A percentile compares a stretch with the other conserved stretches of the same genome.
Conservation (phyloP, 2,888 invertebrate genomes). For the Apamea epomidion region DNA sequence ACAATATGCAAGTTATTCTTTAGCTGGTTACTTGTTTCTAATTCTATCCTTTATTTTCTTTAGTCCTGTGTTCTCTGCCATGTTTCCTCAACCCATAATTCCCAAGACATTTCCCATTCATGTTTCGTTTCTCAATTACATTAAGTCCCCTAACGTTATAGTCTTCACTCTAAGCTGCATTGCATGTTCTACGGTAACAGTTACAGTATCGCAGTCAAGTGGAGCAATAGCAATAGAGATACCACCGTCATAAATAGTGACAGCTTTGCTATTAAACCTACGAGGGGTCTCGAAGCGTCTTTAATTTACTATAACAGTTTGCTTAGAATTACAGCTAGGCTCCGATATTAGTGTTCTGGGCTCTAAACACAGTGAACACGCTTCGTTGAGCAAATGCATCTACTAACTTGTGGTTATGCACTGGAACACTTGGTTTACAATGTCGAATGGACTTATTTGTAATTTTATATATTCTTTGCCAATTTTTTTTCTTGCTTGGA, state of each 20-base stretch:
- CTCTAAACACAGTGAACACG: slow-evolving; percentile 21
- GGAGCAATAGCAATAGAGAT: slow-evolving; percentile 36
- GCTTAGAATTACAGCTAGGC: slow-evolving; percentile 29
- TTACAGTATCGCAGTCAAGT: slow-evolving; percentile 21
- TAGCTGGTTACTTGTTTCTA: not conserved
- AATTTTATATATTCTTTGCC: not conserved
- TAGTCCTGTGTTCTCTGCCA: not conserved
- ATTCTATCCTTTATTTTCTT: not conserved
- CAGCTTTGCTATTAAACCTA: slow-evolving; percentile 48
- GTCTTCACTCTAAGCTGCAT: slow-evolving; percentile 18
- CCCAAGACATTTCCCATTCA: slow-evolving; percentile 33
- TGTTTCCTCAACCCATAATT: slow-evolving; percentile 29
- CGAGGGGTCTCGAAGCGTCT: slow-evolving; percentile 28
- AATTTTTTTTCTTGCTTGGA: not conserved
- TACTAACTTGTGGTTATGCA: slow-evolving; percentile 30
- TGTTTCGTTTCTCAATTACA: slow-evolving; percentile 44
- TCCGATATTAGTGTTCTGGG: slow-evolving; percentile 23
- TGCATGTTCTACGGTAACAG: slow-evolving; percentile 44
- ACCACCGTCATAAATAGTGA: slow-evolving; percentile 42
- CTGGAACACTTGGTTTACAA: slow-evolving; percentile 2
- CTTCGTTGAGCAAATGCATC: slow-evolving; percentile 22
- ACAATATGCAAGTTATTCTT: not conserved
- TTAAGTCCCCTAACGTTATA: slow-evolving; percentile 24
- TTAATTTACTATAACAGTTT: slow-evolving; percentile 44
- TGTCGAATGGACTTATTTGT: slow-evolving; percentile 18